Conservation (phyloP, 2,113 vertebrate species). For the Anseranas semipalmata region DNA sequence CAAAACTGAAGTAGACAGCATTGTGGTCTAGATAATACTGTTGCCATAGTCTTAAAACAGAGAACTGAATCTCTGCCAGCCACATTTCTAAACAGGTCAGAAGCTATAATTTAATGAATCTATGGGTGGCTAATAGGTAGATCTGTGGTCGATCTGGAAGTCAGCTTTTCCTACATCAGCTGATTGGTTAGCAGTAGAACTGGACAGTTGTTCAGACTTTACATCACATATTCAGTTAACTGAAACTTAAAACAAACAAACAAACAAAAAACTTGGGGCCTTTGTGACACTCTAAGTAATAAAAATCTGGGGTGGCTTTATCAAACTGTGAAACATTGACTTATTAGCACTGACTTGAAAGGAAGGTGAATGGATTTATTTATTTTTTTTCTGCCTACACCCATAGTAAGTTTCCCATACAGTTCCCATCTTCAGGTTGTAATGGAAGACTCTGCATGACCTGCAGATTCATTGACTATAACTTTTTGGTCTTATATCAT, state of each 20-base stretch:
- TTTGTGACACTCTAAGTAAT: not conserved
- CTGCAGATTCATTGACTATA: not conserved
- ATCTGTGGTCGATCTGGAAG: not conserved
- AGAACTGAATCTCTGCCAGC: not conserved
- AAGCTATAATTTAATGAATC: not conserved
- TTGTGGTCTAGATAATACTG: not conserved
- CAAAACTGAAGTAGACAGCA: not conserved
- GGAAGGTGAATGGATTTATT: not conserved
- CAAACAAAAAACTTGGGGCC: no score
- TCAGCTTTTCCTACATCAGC: no score
- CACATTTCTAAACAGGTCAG: not conserved
- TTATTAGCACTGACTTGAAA: not conserved
- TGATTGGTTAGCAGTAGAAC: not conserved
- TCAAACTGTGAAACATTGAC: not conserved
- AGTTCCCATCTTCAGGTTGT: not conserved
- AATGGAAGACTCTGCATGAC: not conserved
- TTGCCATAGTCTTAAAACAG: not conserved
- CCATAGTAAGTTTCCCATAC: not conserved
- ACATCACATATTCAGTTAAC: not conserved
- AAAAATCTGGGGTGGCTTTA: not conserved
- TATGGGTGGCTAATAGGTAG: not conserved
- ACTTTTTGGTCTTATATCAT: not conserved
- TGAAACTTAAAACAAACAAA: not conserved
- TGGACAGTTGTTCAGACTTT: not conserved
- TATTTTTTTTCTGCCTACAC: not conserved